A percentile compares a stretch with the other conserved stretches of the same genome.
Conservation (phyloP, 1,140 invertebrate genomes). For the Rhopalosiphum maidis region DNA sequence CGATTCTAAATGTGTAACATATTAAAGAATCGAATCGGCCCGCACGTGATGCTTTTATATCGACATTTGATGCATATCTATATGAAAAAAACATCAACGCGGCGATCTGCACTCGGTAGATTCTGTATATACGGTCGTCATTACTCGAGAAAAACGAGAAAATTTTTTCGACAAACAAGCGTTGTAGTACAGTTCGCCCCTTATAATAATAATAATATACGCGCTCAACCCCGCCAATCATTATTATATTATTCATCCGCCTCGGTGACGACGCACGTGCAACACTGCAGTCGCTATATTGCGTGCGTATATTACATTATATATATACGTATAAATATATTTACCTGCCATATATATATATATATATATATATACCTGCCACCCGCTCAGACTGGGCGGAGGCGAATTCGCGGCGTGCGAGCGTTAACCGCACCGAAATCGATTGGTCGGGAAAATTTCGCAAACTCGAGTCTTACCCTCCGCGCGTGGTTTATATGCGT, state of each 20-base stretch:
- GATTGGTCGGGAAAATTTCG: conserved; percentile 20
- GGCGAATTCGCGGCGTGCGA: background rate
- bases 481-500: background rate
- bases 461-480: background rate
- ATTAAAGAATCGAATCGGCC: background rate
- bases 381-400: background rate
- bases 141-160: background rate
- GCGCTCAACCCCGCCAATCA: background rate
- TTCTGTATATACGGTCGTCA: background rate
- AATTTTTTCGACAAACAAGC: conserved; percentile 10
- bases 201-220: background rate
- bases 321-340: background rate
- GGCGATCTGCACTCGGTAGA: background rate
- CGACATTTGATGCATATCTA: background rate
- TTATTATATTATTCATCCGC: conserved; percentile 6
- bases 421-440: conserved; percentile 32
- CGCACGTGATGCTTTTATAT: background rate
- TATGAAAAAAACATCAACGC: background rate
- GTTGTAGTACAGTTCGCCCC: background rate
- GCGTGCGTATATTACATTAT: background rate
- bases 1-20: background rate
- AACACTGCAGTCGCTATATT: background rate
- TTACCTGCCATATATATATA: background rate
- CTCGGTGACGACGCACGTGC: background rate
- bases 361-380: background rate